Evolutionary conservation across 2,113 vertebrate genomes (phyloP), one percentile per base, ranked within the genome.

Genomic region (Microcebus jonahi): DNA sequence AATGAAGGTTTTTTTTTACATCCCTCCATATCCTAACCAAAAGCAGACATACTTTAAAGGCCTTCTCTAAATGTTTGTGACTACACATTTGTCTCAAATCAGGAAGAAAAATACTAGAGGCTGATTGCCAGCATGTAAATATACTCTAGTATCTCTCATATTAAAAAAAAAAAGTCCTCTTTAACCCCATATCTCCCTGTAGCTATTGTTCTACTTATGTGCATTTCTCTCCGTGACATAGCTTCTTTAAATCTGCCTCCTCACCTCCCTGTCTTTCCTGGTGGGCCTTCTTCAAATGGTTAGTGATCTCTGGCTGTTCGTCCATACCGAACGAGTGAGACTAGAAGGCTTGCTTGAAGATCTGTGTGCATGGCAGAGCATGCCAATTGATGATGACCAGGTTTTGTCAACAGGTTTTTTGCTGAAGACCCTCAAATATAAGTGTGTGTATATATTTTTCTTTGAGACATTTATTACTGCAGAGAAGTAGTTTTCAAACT

Each of bases 1-100:
- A 95, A 96, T 94, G 73, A 92, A 96, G 83, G 11, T 57, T 57
- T 57, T 77, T 77, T 89, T 97, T 86, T 45, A 77, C 29, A 95
- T 91, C 36, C 57, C 27, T 93, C 71, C 88, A 65, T 18, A 90
- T 93, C 34, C n/a, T 97, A 96, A 95, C 53, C 65, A 96, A 88
- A 95, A 96, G 61, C 83, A 97, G 73, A 85, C 50, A 86, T 86
- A 65, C 27, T 57, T 17, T 34, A 76, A 67, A 91, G 25, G 11
- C 27, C 80, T 70, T 91, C 92, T 67, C 70, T 84, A 95, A 95
- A 85, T 73, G 68, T 93, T 76, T 81, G 63, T 15, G 20, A 91
- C 45, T 90, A n/a, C 36, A 89, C 53, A 89, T 95, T 85, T 91
- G 75, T 87, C 76, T 97, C 68, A 61, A 71, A 61, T 91, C 68